Conservation (phyloP, 2,888 invertebrate species). For the Ornithoptera alexandrae region DNA sequence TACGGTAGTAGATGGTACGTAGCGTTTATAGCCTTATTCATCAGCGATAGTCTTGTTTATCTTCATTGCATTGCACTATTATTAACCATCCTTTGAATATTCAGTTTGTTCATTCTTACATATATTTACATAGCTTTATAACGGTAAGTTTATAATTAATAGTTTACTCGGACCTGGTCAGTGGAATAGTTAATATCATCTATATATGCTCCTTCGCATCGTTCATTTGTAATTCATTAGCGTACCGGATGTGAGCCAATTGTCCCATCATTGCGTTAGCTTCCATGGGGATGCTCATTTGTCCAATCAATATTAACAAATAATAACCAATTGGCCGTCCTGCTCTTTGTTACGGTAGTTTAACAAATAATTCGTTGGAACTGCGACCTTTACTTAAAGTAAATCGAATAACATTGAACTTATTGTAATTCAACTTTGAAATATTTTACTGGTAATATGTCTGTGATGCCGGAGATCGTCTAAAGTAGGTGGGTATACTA, state of each 20-base stretch:
- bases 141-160: neutral
- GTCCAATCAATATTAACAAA: conserved; percentile 59
- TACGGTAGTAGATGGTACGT: too few species aligned
- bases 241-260: conserved; percentile 50
- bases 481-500: too few species aligned
- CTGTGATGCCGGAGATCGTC: too few species aligned
- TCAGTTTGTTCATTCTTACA: too few species aligned
- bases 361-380: neutral
- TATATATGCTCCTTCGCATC: conserved; percentile 7
- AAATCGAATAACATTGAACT: too few species aligned
- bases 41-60: too few species aligned
- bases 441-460: too few species aligned
- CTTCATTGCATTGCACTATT: too few species aligned
- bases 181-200: neutral
- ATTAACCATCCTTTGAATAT: too few species aligned
- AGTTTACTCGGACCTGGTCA: neutral
- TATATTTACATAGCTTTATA: neutral
- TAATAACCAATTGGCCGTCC: conserved; percentile 46
- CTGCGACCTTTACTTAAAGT: neutral
- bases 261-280: conserved; percentile 42
- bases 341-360: conserved; percentile 32
- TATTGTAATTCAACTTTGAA: too few species aligned
- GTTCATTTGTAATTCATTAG: conserved; percentile 46
- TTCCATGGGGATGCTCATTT: conserved; percentile 49
- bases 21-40: too few species aligned